Percentiles rank a stretch among this genome's conserved stretches.
Evolutionary conservation across 2,888 invertebrate genomes (phyloP).

Genomic region (Cheilosia vernalis): DNA sequence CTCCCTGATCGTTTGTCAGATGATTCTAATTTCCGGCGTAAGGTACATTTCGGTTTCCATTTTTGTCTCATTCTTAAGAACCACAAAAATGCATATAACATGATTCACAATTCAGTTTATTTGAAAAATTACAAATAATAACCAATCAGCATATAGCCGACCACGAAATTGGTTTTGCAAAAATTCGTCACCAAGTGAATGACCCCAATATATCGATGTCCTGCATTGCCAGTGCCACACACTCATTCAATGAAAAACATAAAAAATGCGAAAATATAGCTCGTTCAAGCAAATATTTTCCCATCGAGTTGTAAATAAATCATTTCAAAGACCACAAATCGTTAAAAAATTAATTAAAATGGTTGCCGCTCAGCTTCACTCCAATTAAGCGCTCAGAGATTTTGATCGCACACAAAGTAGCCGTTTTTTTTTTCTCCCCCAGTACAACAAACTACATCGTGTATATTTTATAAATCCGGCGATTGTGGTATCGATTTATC

Average conservation of each 20-base stretch:
- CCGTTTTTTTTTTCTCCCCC: conserved; percentile 4
- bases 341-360: conserved; percentile 61
- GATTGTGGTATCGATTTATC: conserved; percentile 62
- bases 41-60: too few relatives aligned
- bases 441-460: background rate
- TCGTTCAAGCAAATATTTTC: conserved; percentile 26
- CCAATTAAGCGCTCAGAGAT: conserved; percentile 59
- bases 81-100: too few relatives aligned
- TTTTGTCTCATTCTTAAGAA: too few relatives aligned
- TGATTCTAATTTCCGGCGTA: too few relatives aligned
- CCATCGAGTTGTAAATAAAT: conserved; percentile 45
- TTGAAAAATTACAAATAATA: too few relatives aligned
- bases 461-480: conserved; percentile 15
- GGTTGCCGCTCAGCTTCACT: conserved; percentile 42
- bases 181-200: conserved; percentile 17
- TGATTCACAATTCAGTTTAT: too few relatives aligned
- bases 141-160: background rate
- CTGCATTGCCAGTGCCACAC: conserved; percentile 20
- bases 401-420: conserved; percentile 44
- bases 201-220: conserved; percentile 24
- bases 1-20: too few relatives aligned
- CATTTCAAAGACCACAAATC: conserved; percentile 42
- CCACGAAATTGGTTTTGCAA: background rate
- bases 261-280: conserved; percentile 1
- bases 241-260: conserved; percentile 22